A percentile compares a stretch with the other conserved stretches of the same genome.
These are phyloP conservation scores for Megalopta genalis DNA, from an alignment of 1,140 invertebrate species.

Conservation along the genomic window DNA sequence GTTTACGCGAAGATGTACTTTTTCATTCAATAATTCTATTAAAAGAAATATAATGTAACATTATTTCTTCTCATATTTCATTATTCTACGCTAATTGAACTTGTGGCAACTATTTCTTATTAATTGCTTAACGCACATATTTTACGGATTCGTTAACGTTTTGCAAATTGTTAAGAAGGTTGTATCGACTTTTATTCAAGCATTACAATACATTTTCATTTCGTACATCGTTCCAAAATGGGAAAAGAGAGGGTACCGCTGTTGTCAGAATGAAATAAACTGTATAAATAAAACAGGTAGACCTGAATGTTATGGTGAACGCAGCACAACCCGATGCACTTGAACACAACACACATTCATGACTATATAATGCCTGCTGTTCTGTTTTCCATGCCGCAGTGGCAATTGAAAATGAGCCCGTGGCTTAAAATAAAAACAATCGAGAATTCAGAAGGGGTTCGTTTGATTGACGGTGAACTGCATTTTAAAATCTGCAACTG, in stretches of 20 bases:
- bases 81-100: too few relatives aligned
- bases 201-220: constrained; percentile 15
- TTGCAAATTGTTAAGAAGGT: too few relatives aligned
- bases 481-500: background rate
- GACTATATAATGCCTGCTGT: constrained; percentile 28
- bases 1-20: too few relatives aligned
- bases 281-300: constrained; percentile 24
- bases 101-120: too few relatives aligned
- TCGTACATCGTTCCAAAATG: background rate
- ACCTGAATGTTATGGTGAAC: constrained; percentile 9
- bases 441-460: constrained; percentile 19
- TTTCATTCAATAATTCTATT: too few relatives aligned
- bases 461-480: background rate
- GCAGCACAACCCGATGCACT: constrained; percentile 18
- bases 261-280: constrained; percentile 30
- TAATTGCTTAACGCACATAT: too few relatives aligned
- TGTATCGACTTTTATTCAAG: background rate
- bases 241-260: constrained; percentile 12
- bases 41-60: too few relatives aligned
- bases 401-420: constrained; percentile 13
- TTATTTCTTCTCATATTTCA: too few relatives aligned
- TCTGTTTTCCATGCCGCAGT: constrained; percentile 30
- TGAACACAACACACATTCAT: constrained; percentile 28
- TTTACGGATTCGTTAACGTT: too few relatives aligned
- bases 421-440: constrained; percentile 29